Evolutionary conservation across 1,140 invertebrate genomes (phyloP).

Genomic region (Cataglyphis hispanica): DNA sequence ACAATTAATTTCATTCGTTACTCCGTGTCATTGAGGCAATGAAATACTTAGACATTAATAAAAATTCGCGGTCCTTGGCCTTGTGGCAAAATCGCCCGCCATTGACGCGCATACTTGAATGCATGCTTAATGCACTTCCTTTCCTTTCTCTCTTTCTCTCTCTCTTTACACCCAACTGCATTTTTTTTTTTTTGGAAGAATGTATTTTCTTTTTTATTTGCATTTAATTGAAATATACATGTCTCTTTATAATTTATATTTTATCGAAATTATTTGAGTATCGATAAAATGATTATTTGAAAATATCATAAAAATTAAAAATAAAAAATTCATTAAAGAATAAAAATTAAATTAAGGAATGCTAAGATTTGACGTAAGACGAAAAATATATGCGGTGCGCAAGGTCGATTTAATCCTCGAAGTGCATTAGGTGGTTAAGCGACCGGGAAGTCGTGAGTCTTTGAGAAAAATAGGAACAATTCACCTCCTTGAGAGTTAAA

Average conservation of each 20-base stretch:
- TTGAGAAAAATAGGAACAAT: not conserved
- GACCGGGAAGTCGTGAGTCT: not conserved
- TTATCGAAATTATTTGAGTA: not conserved
- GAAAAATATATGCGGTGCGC: not conserved
- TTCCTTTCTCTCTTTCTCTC: too few relatives aligned
- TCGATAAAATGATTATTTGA: not conserved
- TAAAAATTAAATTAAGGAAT: too few relatives aligned
- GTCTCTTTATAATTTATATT: not conserved
- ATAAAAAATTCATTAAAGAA: too few relatives aligned
- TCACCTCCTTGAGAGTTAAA: not conserved
- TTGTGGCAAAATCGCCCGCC: constrained; percentile 40
- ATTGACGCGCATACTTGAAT: constrained; percentile 48
- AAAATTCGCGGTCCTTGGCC: constrained; percentile 30
- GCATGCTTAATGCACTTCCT: constrained; percentile 5
- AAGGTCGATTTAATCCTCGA: not conserved
- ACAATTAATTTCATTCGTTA: not conserved
- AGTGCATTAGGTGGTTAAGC: not conserved
- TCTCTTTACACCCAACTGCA: not conserved
- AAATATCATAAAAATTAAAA: not conserved
- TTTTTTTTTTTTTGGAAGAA: not conserved
- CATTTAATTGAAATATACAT: not conserved
- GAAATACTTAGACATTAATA: constrained; percentile 9
- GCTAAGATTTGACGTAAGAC: not conserved
- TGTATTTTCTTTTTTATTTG: not conserved
- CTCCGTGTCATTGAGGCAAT: not conserved